These are phyloP conservation scores for Panthera tigris DNA, from an alignment of 2,113 vertebrate species.

Conservation along the genomic window DNA sequence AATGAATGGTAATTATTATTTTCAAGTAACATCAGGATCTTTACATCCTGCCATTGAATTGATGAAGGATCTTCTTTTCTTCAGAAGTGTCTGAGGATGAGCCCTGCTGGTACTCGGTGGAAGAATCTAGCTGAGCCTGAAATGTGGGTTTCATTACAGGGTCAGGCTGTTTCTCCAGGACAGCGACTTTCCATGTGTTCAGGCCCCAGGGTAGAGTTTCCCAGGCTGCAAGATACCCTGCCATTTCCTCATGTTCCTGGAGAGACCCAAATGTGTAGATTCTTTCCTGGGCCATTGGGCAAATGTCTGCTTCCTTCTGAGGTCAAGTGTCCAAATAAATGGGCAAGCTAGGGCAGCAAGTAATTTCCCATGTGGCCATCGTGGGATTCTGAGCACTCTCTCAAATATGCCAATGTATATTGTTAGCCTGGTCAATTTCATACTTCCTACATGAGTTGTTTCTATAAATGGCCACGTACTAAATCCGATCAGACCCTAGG, in stretches of 20 bases:
- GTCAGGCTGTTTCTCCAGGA: accelerated
- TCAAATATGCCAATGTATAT: accelerated
- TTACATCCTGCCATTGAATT: neutral
- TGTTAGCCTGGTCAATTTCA: accelerated
- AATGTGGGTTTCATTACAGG: neutral
- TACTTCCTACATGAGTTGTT: accelerated
- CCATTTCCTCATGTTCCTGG: neutral
- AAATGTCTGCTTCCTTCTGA: neutral
- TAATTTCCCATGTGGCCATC: accelerated
- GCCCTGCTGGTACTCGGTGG: neutral
- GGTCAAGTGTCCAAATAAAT: neutral
- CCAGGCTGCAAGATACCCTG: accelerated
- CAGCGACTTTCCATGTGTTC: accelerated
- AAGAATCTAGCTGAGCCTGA: neutral
- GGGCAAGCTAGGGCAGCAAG: neutral
- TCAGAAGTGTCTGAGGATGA: neutral
- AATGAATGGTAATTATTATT: neutral
- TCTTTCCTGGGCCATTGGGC: neutral
- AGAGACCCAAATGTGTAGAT: neutral
- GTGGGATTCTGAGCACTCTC: neutral
- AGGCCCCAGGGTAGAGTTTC: neutral
- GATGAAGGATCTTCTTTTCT: neutral
- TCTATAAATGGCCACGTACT: accelerated
- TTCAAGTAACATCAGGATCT: neutral
- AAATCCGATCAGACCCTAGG: accelerated